phyloP scores from a whole-genome alignment of 1,140 invertebrate genomes.

The Apis dorsata region DNA sequence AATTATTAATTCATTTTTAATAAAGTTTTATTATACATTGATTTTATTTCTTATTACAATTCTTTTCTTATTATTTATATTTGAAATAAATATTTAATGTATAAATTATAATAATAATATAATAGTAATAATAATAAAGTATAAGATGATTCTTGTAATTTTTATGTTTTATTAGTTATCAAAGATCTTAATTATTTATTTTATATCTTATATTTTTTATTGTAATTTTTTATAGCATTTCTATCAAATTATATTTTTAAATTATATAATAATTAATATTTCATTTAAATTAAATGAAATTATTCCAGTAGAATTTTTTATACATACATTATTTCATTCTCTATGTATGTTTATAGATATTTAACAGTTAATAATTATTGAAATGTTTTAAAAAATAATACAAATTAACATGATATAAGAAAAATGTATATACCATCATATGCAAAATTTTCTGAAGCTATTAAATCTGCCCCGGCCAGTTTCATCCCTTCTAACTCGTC shows the following conservation, averaged over 20 bases:
- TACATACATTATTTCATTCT: background rate
- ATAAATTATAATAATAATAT: too few relatives aligned
- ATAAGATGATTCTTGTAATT: background rate
- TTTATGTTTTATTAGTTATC: background rate
- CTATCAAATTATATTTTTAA: background rate
- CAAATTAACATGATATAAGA: too few relatives aligned
- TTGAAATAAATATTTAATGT: background rate
- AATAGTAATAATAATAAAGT: too few relatives aligned
- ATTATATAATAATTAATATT: background rate
- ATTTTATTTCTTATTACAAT: background rate
- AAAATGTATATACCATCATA: background rate
- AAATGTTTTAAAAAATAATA: background rate
- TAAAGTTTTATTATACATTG: background rate
- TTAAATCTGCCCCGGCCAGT: constrained; percentile 56
- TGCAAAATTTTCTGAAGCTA: background rate
- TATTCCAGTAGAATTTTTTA: background rate
- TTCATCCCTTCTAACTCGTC: constrained; percentile 48
- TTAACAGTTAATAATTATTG: background rate
- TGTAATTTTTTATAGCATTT: background rate
- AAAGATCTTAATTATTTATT: background rate
- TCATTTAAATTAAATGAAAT: background rate
- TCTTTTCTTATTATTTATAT: background rate
- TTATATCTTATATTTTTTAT: background rate
- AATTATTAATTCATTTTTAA: background rate
- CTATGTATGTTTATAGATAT: too few relatives aligned